Percentiles rank a stretch among this genome's conserved stretches.
Conservation (phyloP, 2,888 invertebrate genomes). For the Pasiphila rectangulata region DNA sequence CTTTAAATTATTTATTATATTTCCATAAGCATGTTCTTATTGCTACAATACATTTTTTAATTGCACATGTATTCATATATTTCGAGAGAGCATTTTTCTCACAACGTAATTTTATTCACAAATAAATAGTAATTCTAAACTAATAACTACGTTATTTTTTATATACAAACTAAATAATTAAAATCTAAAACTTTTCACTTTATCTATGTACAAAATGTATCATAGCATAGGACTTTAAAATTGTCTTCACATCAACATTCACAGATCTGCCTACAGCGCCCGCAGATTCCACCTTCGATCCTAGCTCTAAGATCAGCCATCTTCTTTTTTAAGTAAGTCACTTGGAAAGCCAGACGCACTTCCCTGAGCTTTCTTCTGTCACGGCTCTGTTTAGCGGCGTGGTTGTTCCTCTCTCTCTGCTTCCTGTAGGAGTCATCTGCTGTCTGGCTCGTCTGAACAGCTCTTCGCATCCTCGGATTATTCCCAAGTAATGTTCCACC, state of each 20-base stretch:
- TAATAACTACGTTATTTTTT: too few species aligned
- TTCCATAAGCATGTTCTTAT: too few species aligned
- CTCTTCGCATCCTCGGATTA: constrained; percentile 87
- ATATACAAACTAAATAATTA: neutral
- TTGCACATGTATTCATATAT: constrained; percentile 13
- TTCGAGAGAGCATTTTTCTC: neutral
- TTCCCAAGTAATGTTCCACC: constrained; percentile 78
- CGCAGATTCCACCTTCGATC: constrained; percentile 74
- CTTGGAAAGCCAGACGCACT: constrained; percentile 94
- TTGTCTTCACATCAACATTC: constrained; percentile 36
- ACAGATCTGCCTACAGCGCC: constrained; percentile 42
- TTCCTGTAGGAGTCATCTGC: constrained; percentile 92
- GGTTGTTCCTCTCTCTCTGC: constrained; percentile 93
- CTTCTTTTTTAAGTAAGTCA: constrained; percentile 92
- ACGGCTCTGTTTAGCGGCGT: constrained; percentile 95
- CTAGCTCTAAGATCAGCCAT: constrained; percentile 88
- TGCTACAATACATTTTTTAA: constrained; percentile 4
- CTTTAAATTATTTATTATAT: too few species aligned
- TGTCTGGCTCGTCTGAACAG: constrained; percentile 54
- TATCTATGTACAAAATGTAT: neutral
- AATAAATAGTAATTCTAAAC: constrained; percentile 20
- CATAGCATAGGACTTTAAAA: constrained; percentile 31
- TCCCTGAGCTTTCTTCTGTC: constrained; percentile 94
- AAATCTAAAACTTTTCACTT: neutral
- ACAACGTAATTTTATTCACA: constrained; percentile 12